Conservation (phyloP, 2,113 vertebrate genomes). For the Ciconia maguari region DNA sequence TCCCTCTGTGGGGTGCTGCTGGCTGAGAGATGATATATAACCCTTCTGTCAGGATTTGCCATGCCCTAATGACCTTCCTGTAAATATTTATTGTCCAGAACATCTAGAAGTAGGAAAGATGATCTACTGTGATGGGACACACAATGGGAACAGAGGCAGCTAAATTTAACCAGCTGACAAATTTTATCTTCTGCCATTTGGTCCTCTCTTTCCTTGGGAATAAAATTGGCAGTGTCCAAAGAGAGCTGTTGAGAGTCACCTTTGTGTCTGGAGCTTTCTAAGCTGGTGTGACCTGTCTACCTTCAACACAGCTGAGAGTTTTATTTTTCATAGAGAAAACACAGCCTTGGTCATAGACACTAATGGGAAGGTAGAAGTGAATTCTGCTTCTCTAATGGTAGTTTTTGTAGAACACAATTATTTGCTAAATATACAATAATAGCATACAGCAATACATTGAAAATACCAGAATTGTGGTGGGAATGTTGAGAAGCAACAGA, state of each 20-base stretch:
- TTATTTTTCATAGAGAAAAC: conserved; percentile 44
- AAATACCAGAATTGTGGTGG: background rate
- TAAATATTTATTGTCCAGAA: conserved; percentile 69
- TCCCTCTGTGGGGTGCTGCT: conserved; percentile 49
- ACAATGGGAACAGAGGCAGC: background rate
- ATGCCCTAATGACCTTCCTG: conserved; percentile 46
- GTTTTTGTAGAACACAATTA: conserved; percentile 1
- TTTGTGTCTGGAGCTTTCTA: background rate
- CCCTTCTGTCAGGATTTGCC: conserved; percentile 51
- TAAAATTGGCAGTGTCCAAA: background rate
- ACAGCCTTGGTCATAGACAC: background rate
- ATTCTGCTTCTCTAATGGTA: background rate
- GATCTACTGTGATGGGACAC: background rate
- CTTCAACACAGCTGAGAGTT: background rate
- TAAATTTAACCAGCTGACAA: background rate
- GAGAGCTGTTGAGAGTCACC: background rate
- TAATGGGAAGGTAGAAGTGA: conserved; percentile 1
- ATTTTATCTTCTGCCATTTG: conserved; percentile 19
- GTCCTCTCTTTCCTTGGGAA: background rate
- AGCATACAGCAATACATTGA: background rate
- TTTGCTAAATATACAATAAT: background rate
- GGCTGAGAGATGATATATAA: conserved; percentile 25
- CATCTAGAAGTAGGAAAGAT: conserved; percentile 38
- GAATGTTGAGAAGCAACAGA: background rate
- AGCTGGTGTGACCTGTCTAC: background rate